Conservation (phyloP, 2,797 vertebrate genomes). For the Acomys russatus region DNA sequence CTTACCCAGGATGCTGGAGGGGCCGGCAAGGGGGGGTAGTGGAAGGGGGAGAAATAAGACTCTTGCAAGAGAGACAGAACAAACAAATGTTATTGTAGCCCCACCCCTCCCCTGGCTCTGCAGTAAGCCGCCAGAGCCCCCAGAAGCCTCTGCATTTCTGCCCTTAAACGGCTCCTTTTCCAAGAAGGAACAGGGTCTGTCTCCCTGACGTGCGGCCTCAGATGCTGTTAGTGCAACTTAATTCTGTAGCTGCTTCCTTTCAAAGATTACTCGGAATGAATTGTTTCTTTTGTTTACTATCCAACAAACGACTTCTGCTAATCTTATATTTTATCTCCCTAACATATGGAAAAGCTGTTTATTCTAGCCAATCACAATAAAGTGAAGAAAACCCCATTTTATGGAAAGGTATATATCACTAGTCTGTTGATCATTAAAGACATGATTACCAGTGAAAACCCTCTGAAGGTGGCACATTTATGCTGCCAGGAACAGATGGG, state of each 20-base stretch:
- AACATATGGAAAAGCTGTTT: conserved; percentile 95
- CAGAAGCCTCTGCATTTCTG: conserved; percentile 52
- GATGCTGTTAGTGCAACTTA: conserved; percentile 89
- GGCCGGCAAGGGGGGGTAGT: neutral
- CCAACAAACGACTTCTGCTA: conserved; percentile 91
- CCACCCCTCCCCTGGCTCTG: conserved; percentile 67
- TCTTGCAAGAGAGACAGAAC: neutral
- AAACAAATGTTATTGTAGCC: conserved; percentile 39
- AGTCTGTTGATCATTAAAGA: conserved; percentile 99
- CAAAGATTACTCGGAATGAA: conserved; percentile 90
- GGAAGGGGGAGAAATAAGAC: neutral
- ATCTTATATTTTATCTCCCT: conserved; percentile 92
- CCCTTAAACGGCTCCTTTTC: conserved; percentile 82
- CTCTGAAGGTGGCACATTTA: conserved; percentile 99
- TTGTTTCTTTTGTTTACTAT: conserved; percentile 92
- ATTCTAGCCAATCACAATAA: conserved; percentile 93
- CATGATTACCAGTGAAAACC: conserved; percentile 97
- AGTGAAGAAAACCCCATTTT: conserved; percentile 94
- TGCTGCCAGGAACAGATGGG: conserved; percentile 98
- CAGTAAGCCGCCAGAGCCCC: conserved; percentile 76
- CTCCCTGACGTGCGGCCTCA: conserved; percentile 79
- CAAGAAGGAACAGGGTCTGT: conserved; percentile 83
- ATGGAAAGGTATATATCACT: conserved; percentile 98
- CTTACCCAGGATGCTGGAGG: neutral
- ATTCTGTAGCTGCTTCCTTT: conserved; percentile 89